Percentiles rank a stretch among this genome's conserved stretches.
Conservation (phyloP, 2,888 invertebrate genomes). For the Junonia oenone region DNA sequence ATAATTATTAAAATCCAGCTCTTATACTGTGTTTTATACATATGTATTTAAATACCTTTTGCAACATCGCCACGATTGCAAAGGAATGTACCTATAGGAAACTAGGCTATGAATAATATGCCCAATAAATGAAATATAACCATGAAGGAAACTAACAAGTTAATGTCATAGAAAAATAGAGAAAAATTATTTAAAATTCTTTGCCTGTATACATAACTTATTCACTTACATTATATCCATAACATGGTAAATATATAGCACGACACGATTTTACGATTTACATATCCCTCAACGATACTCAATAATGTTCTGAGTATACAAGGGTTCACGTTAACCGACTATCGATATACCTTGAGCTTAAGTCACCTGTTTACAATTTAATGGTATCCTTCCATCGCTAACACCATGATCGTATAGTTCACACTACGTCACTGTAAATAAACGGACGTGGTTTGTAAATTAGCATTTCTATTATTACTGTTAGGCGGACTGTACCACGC, state of each 20-base stretch:
- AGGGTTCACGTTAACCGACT: slow-evolving; percentile 27
- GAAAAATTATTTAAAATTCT: neutral
- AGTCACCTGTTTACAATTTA: slow-evolving; percentile 55
- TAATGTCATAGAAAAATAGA: neutral
- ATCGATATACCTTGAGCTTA: slow-evolving; percentile 29
- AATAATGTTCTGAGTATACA: slow-evolving; percentile 42
- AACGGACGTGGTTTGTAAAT: slow-evolving; percentile 55
- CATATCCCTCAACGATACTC: slow-evolving; percentile 37
- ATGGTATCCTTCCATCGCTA: slow-evolving; percentile 49
- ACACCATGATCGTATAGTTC: slow-evolving; percentile 49
- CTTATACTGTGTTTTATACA: neutral
- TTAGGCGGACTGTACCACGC: slow-evolving; percentile 58
- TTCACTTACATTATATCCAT: slow-evolving; percentile 25
- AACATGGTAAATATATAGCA: slow-evolving; percentile 29
- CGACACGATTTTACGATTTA: slow-evolving; percentile 30
- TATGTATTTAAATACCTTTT: neutral
- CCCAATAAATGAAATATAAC: neutral
- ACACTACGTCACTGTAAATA: slow-evolving; percentile 68
- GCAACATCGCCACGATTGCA: neutral
- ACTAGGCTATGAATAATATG: slow-evolving; percentile 1
- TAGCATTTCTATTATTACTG: slow-evolving; percentile 44
- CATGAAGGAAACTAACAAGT: neutral
- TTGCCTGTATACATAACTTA: slow-evolving; percentile 2
- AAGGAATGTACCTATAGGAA: neutral
- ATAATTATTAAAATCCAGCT: too few relatives aligned